phyloP scores from a whole-genome alignment of 2,113 vertebrate species.

The Microcebus griseorufus region DNA sequence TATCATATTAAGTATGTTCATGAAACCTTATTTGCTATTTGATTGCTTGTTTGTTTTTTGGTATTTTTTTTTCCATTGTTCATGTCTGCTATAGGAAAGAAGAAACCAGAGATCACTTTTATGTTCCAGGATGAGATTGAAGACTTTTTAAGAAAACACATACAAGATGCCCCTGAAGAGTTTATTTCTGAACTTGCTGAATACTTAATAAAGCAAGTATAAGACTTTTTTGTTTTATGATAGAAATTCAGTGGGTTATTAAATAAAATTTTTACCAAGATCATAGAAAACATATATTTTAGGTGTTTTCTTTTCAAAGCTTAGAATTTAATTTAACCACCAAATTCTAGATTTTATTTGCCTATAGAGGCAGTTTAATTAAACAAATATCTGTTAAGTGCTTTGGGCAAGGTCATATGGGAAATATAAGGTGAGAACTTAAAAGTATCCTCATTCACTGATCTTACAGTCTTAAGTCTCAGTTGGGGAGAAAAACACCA shows the following conservation, averaged over 20 bases:
- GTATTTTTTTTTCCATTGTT: neutral
- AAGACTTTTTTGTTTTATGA: conserved; percentile 43
- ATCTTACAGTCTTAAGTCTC: neutral
- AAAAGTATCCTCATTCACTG: neutral
- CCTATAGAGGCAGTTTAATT: neutral
- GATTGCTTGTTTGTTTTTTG: neutral
- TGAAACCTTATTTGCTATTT: neutral
- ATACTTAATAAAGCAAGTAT: conserved; percentile 87
- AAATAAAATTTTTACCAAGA: neutral
- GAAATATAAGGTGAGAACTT: neutral
- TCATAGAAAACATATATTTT: conserved; percentile 24
- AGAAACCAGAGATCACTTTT: conserved; percentile 89
- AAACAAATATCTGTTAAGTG: neutral
- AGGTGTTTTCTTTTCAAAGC: neutral
- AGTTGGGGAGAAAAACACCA: neutral
- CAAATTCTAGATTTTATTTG: neutral
- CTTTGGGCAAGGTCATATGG: neutral
- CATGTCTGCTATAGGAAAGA: conserved; percentile 84
- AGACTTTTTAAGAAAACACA: conserved; percentile 87
- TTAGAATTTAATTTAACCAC: conserved; percentile 9
- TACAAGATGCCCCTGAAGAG: conserved; percentile 93
- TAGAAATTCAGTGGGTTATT: conserved; percentile 25
- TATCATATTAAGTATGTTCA: neutral
- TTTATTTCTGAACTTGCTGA: conserved; percentile 92
- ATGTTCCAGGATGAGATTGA: conserved; percentile 92